Evolutionary conservation across 2,888 invertebrate species (phyloP).

Genomic region (Polyommatus iphigenia): DNA sequence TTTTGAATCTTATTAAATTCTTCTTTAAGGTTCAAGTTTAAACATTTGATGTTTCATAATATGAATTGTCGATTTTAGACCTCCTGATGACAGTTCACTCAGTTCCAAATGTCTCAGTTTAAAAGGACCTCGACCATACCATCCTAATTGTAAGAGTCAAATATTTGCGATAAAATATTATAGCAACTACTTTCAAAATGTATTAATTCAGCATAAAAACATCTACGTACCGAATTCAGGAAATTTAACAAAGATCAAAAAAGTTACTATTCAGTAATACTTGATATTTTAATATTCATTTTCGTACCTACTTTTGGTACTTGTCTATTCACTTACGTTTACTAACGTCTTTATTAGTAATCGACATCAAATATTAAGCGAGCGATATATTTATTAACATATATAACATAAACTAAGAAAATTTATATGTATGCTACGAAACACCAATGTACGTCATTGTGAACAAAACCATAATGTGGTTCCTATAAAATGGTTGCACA

Average conservation of each 20-base stretch:
- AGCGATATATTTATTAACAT: background rate
- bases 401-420: background rate
- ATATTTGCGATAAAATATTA: background rate
- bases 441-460: slow-evolving; percentile 29
- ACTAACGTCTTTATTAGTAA: background rate
- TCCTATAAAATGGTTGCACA: slow-evolving; percentile 33
- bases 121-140: background rate
- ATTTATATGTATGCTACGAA: background rate
- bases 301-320: background rate
- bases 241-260: background rate
- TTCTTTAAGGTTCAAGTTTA: background rate
- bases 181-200: background rate
- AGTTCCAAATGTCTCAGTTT: background rate
- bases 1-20: background rate
- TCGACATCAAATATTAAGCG: background rate
- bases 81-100: background rate
- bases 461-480: slow-evolving; percentile 31
- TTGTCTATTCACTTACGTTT: background rate
- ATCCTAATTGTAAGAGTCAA: slow-evolving; percentile 1
- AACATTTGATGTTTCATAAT: background rate
- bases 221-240: background rate
- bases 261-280: background rate
- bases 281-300: background rate
- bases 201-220: background rate
- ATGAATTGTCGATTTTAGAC: background rate